Base-by-base conservation (phyloP, 2,113 vertebrate genomes). In the Eptesicus fuscus region DNA sequence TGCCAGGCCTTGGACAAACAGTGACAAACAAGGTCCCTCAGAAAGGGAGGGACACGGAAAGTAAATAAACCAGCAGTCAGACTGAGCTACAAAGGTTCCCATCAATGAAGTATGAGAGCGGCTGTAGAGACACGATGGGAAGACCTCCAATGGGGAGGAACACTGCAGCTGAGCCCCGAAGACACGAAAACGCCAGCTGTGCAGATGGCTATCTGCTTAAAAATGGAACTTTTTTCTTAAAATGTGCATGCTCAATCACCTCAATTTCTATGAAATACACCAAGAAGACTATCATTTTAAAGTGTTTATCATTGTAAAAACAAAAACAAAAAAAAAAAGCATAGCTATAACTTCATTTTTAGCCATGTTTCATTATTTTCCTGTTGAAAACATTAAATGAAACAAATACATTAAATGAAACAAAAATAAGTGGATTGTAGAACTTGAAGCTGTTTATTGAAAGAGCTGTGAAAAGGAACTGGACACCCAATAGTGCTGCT, bases 281-380 rank as follows among this genome's bases (percentile, higher is more conserved):
- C 47, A 93, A 11, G 25, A 90, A 86, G 14, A 77, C 9, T 37
- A 37, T 30, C 47, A 61, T 56, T 93, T 78, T 76, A 71, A 92
- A 94, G 30, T 69, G 20, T 65, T 65, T 61, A 78, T 30, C 77
- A 71, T 20, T 88, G 40, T 20, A 20, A 63, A 82, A 88, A 37
- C 2, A 37, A 37, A 37, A 37, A 37, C 2, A 37, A 37, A 37
- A 37, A 37, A 37, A 37, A 2, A 37, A 37, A 2, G 37, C 37
- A 37, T 22, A 71, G 51, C 77, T 79, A 32, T 74, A 79, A 90
- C n/a, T 76, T 93, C 37, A 70, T 22, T 70, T 83, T 94, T 65
- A 40, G 42, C 25, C 40, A 37, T 30, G n/a, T 86, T 86, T 76
- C 61, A 90, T 47, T 94, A 79, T 79, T 96, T 90, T 88, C 53